Evolutionary conservation across 1,140 invertebrate genomes (phyloP).

Genomic region (Calliphora vicina): DNA sequence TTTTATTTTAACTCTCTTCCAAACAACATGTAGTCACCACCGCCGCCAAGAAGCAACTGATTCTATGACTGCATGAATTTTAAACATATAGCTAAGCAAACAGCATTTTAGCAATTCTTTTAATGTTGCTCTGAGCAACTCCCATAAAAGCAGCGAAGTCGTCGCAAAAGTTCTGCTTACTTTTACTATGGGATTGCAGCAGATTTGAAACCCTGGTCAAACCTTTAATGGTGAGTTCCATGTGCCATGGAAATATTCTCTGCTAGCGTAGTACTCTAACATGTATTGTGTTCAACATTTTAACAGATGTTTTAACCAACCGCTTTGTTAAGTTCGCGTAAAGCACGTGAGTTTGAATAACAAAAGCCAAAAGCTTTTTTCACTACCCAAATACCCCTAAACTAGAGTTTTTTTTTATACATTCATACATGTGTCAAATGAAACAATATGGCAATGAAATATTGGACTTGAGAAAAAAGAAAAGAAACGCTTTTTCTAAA

Average conservation of each 20-base stretch:
- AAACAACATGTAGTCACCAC: slow-evolving; percentile 4
- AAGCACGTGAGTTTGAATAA: not conserved
- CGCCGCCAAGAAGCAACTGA: slow-evolving; percentile 3
- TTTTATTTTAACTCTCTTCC: not conserved
- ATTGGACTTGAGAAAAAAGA: not conserved
- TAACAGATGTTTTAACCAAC: not conserved
- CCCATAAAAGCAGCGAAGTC: no score
- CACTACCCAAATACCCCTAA: not conserved
- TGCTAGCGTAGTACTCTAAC: no score
- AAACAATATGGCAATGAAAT: not conserved
- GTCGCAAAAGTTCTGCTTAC: no score
- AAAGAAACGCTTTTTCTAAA: not conserved
- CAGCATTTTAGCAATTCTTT: not conserved
- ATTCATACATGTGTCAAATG: not conserved
- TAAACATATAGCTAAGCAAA: not conserved
- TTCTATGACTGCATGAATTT: not conserved
- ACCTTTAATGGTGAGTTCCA: no score
- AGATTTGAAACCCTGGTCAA: no score
- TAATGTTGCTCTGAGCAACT: not conserved
- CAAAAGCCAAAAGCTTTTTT: not conserved
- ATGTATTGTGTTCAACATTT: not conserved
- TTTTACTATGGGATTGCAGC: no score
- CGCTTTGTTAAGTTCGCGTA: not conserved
- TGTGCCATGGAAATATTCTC: no score
- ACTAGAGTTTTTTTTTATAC: not conserved